phyloP scores from a whole-genome alignment of 2,797 vertebrate genomes.

The Crax fasciolata region DNA sequence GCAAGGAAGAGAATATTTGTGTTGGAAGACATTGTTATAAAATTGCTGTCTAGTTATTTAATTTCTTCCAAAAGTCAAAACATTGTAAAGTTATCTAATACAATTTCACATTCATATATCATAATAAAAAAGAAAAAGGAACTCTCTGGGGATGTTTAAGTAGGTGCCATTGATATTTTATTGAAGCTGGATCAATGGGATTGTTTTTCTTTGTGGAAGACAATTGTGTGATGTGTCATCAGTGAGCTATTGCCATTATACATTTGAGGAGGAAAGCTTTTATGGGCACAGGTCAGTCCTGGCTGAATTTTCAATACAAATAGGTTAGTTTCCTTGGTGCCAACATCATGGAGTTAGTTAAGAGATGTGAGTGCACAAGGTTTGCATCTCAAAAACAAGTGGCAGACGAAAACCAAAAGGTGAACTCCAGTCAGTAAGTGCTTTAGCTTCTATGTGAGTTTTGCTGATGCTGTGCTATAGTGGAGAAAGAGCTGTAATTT shows the following conservation, averaged over 20 bases:
- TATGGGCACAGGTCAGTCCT: neutral
- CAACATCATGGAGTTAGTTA: neutral
- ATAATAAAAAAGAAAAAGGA: neutral
- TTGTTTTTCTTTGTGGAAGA: neutral
- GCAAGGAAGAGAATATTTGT: constrained; percentile 42
- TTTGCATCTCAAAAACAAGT: neutral
- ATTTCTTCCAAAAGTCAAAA: constrained; percentile 56
- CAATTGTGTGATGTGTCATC: neutral
- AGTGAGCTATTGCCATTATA: neutral
- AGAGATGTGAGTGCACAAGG: neutral
- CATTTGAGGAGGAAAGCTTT: neutral
- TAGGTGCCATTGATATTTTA: neutral
- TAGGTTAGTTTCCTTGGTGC: neutral
- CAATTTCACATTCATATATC: neutral
- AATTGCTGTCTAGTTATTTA: constrained; percentile 33
- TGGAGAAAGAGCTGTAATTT: neutral
- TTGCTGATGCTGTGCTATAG: neutral
- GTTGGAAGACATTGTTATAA: constrained; percentile 30
- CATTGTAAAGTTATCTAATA: constrained; percentile 29
- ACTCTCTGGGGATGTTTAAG: neutral
- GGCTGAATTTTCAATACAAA: neutral
- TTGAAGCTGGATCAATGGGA: neutral
- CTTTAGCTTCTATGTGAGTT: neutral
- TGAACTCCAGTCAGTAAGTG: neutral
- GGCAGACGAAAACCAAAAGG: neutral